Evolutionary conservation across 1,140 invertebrate species (phyloP), one percentile per base, ranked within the genome.

Genomic region (Drosophila ambigua): DNA sequence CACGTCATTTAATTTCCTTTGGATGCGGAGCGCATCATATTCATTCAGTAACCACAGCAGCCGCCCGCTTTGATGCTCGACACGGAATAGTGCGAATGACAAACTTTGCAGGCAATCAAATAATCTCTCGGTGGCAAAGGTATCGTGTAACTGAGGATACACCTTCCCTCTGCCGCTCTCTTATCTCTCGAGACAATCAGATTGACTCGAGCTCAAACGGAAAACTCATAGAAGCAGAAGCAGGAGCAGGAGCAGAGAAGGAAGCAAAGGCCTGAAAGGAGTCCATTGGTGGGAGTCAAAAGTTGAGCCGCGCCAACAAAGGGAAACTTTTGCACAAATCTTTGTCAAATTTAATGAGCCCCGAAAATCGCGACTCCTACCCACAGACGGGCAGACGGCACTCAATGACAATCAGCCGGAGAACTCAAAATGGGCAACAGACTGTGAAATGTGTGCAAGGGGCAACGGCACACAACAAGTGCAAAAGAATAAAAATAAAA

Each of bases 311-410:
- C 9, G 31, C 72, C 62, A 50, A 64, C 58, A 64, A 52, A 44
- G 20, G 24, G 50, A 78, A 88, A 78, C 51, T 82, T 87, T 72
- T 61, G 49, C 49, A 48, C 66, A 79, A 84, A 84, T 80, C 60
- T 78, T 87, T 82, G 78, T 68, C 78, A 87, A 79, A 88, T 76
- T 79, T 87, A 87, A 87, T 87, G 82, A 82, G 82, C 78, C 83
- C 67, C 66, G 4, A 78, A 87, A 87, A 87, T 85, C 55, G 77
- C 50, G 44, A 59, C 35, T 55, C 58, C 51, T 9, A 15, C 15
- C 46, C 31, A 11, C 16, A 15, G 26, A 51, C 20, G n/a, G 15
- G 28, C 28, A 31, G 28, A 31, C 28, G 35, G 4, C 35, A 53
- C 55, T 54, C 43, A 24, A 31, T 58, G 49, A 60, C 68, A 77